Evolutionary conservation across 2,113 vertebrate genomes (phyloP).

Genomic region (Scomber scombrus): DNA sequence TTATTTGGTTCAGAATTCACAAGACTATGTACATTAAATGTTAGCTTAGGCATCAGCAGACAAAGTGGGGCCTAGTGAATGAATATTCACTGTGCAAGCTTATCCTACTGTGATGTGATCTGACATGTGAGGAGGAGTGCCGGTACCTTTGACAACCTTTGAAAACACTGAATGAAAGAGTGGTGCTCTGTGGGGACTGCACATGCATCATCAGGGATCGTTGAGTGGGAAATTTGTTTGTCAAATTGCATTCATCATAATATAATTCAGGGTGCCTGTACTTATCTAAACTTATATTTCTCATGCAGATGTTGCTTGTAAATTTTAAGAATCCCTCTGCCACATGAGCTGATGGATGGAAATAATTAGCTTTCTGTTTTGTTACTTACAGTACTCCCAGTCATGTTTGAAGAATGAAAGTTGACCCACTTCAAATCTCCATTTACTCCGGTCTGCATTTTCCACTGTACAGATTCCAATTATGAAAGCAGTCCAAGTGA

Average conservation of each 20-base stretch:
- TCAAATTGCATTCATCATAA: background rate
- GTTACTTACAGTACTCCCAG: constrained; percentile 57
- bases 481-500: background rate
- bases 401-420: constrained; percentile 55
- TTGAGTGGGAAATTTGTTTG: background rate
- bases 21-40: constrained; percentile 9
- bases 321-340: background rate
- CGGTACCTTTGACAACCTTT: background rate
- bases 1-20: constrained; percentile 11
- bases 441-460: constrained; percentile 3
- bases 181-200: background rate
- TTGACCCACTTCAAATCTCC: constrained; percentile 54
- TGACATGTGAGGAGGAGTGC: background rate
- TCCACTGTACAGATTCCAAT: background rate
- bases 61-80: background rate
- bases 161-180: background rate
- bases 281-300: background rate
- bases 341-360: constrained; percentile 26
- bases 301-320: background rate
- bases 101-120: background rate
- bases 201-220: background rate
- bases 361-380: constrained; percentile 65
- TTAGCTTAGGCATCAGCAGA: background rate
- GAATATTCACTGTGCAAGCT: constrained; percentile 6
- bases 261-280: no score